phyloP scores from a whole-genome alignment of 23 tunicate species.

The Phallusia fumigata region DNA sequence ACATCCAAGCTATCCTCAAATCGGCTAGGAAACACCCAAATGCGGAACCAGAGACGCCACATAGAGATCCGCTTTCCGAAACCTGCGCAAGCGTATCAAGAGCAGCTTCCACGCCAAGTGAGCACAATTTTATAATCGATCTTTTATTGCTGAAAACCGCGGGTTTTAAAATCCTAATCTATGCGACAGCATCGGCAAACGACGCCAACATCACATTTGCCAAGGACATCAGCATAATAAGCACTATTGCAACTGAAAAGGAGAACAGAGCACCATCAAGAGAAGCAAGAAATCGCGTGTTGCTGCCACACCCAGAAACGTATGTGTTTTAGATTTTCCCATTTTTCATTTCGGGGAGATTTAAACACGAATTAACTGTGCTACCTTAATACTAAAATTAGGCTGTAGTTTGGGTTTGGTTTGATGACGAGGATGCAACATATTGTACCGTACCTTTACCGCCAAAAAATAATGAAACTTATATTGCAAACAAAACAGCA shows the following conservation, averaged over 20 bases:
- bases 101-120: conserved; percentile 43
- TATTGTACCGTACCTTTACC: too few species aligned
- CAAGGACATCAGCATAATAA: conserved; percentile 55
- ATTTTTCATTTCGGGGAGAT: too few species aligned
- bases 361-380: too few species aligned
- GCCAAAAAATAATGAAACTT: too few species aligned
- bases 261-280: not conserved
- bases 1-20: conserved; percentile 38
- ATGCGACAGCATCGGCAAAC: conserved; percentile 20
- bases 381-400: not conserved
- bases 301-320: not conserved
- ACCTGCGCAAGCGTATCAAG: not conserved
- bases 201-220: conserved; percentile 46
- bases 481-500: too few species aligned
- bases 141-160: too few species aligned
- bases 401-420: too few species aligned
- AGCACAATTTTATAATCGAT: too few species aligned
- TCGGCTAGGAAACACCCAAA: conserved; percentile 24
- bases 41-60: not conserved
- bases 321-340: not conserved
- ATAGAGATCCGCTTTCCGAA: not conserved
- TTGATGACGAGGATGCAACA: too few species aligned
- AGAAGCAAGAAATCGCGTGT: not conserved
- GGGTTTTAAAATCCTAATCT: not conserved
- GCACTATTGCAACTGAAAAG: not conserved